Base-by-base conservation (phyloP, 2,888 invertebrate species). In the Trisateles emortualis region DNA sequence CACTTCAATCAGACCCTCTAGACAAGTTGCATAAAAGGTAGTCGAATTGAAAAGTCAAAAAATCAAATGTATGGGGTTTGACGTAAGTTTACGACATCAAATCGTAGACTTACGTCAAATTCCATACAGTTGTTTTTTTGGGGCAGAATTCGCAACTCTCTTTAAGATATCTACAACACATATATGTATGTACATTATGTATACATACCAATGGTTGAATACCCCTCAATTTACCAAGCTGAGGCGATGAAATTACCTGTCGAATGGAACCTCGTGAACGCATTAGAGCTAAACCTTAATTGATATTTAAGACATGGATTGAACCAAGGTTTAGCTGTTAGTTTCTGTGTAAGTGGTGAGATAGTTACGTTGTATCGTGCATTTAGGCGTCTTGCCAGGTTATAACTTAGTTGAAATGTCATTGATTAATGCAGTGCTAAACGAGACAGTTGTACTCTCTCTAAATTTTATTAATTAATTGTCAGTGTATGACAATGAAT, bases 181-280 rank as follows among this genome's bases (percentile, higher is more conserved):
- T 11, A n/a, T 9, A 2, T 22, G 10, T 3, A n/a, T 4, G 24
- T 22, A 8, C 10, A 0, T 17, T 8, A 26, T 19, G 10, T 11
- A 17, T 32, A 22, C 6, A 11, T 9, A 26, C 3, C 13, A 30
- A 33, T 17, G 4, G 10, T 11, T 16, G 41, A 26, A 48, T 41
- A 42, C 26, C 16, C 2, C 54, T 45, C 52, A 42, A 54, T 65
- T 60, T 42, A 44, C 32, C 32, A 38, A 33, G 16, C 26, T 29
- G n/a, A 56, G n/a, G 30, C 44, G 56, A 62, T 68, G 66, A 70
- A 59, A 53, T 63, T 53, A 54, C 59, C 70, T 59, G 52, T 54
- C 63, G 53, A 65, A 68, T 52, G 13, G 36, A 39, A 44, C 41
- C 49, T 19, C 36, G 19, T 33, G 40, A 41, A 36, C 49, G 52